These are phyloP conservation scores for Halisarca cf. caerulea DNA, from an alignment of 37 sponge, comb jelly and placozoan species.

Conservation along the genomic window DNA sequence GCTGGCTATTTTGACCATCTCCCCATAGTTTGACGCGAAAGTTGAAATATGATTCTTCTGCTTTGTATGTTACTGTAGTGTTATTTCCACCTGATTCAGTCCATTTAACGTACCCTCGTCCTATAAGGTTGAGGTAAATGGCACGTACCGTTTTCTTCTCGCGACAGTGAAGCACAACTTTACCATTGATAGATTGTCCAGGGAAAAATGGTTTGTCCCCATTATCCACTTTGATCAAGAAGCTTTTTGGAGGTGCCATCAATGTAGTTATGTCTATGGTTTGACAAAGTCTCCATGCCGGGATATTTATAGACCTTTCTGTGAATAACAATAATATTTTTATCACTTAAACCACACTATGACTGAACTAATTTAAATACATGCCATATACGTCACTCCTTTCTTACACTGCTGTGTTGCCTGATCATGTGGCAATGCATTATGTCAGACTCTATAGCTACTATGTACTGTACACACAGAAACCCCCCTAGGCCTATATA, in stretches of 20 bases:
- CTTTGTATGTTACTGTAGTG: conserved; percentile 46
- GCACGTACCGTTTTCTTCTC: conserved; percentile 34
- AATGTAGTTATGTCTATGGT: too few species aligned
- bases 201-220: conserved; percentile 7
- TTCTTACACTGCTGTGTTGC: too few species aligned
- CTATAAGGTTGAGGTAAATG: conserved; percentile 37
- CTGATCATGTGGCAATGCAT: too few species aligned
- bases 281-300: too few species aligned
- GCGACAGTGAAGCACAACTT: conserved; percentile 14
- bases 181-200: conserved; percentile 40
- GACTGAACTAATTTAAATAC: too few species aligned
- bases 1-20: background rate
- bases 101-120: conserved; percentile 63
- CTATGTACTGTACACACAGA: too few species aligned
- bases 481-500: too few species aligned
- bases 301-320: too few species aligned
- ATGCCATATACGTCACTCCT: too few species aligned
- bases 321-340: too few species aligned
- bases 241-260: conserved; percentile 20
- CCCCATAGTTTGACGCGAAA: conserved; percentile 16
- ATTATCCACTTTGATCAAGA: background rate
- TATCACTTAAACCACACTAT: too few species aligned
- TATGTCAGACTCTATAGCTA: too few species aligned
- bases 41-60: background rate
- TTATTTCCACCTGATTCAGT: conserved; percentile 31